Percentiles rank a stretch among this genome's conserved stretches.
phyloP scores from a whole-genome alignment of 2,797 vertebrate species.

The Vireo griseus region DNA sequence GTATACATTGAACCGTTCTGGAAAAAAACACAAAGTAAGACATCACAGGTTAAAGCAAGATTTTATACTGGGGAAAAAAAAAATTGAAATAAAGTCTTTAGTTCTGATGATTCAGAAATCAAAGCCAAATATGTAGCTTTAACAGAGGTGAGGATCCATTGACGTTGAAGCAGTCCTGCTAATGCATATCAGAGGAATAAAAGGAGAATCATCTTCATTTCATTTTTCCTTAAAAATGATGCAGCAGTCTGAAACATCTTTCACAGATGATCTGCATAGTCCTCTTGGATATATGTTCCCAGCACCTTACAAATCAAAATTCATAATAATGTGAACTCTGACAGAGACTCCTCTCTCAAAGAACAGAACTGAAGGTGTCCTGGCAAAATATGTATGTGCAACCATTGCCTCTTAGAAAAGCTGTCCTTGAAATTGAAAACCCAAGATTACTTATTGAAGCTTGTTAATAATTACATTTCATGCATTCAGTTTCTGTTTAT shows the following conservation, averaged over 20 bases:
- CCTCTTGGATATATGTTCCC: background rate
- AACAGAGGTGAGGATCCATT: background rate
- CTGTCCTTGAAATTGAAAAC: background rate
- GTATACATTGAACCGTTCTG: slow-evolving; percentile 97
- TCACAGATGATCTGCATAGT: background rate
- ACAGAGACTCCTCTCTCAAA: background rate
- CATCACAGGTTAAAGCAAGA: background rate
- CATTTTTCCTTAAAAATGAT: background rate
- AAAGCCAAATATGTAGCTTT: background rate
- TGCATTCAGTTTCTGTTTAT: background rate
- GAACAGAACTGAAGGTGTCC: background rate
- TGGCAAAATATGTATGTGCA: background rate
- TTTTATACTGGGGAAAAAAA: background rate
- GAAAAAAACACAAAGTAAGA: slow-evolving; percentile 3
- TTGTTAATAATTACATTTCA: background rate
- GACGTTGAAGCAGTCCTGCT: background rate
- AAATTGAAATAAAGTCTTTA: background rate
- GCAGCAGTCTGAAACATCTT: background rate
- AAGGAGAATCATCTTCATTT: background rate
- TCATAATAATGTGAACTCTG: background rate
- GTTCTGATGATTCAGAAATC: background rate
- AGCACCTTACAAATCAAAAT: background rate
- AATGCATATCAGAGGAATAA: background rate
- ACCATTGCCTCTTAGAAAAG: background rate
- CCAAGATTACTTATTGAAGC: background rate